Conservation (phyloP, 2,888 invertebrate genomes). For the Dicyrtomina minuta region DNA sequence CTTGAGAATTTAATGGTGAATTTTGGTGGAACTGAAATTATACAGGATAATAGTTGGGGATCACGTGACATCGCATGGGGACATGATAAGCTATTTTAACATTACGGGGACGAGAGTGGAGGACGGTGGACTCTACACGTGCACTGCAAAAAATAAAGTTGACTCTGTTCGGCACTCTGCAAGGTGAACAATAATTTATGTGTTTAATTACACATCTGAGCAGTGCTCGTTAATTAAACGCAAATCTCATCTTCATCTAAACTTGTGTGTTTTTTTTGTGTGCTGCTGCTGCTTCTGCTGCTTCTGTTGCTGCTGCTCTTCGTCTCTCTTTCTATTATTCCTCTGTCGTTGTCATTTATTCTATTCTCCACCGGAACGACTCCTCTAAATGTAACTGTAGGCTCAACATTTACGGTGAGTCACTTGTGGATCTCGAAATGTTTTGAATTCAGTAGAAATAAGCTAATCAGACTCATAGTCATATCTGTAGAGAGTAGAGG, state of each 20-base stretch:
- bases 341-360: too few species aligned
- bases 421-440: neutral
- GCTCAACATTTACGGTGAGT: constrained; percentile 59
- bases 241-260: neutral
- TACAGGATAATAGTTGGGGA: constrained; percentile 50
- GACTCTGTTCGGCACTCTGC: constrained; percentile 28
- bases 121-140: constrained; percentile 58
- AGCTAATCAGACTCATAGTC: too few species aligned
- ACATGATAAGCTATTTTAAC: constrained; percentile 51
- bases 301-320: too few species aligned
- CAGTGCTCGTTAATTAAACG: neutral
- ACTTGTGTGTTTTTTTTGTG: constrained; percentile 39
- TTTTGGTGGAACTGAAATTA: neutral
- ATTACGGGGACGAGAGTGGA: constrained; percentile 52
- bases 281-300: too few species aligned
- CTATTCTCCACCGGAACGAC: too few species aligned
- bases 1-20: too few species aligned
- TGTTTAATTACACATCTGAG: neutral
- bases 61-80: constrained; percentile 50
- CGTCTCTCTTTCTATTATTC: too few species aligned
- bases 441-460: neutral
- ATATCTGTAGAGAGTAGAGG: too few species aligned
- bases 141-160: constrained; percentile 55
- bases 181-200: constrained; percentile 11
- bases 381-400: too few species aligned